phyloP scores from a whole-genome alignment of 2,797 vertebrate genomes.

The Potorous gilbertii region DNA sequence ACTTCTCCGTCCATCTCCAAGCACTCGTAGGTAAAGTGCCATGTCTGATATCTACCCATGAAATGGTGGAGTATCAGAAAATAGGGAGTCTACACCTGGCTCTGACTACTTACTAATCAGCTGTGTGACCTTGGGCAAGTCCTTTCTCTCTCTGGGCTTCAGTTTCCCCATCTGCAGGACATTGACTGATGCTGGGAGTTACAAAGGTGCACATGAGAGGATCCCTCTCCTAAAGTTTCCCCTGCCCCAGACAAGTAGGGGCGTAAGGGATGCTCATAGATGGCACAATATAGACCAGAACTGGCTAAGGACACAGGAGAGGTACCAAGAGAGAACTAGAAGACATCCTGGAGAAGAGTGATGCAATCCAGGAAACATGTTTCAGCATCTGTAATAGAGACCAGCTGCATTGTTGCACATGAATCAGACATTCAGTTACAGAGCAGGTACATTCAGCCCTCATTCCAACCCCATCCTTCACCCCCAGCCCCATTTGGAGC shows the following conservation, averaged over 20 bases:
- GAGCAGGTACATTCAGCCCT: neutral
- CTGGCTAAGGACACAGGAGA: neutral
- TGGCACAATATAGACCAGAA: neutral
- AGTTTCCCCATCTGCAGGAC: neutral
- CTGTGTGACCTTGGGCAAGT: no score
- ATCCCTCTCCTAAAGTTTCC: neutral
- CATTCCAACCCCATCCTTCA: rapidly evolving
- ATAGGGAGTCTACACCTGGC: neutral
- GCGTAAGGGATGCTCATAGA: neutral
- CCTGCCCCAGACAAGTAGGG: neutral
- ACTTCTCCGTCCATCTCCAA: neutral
- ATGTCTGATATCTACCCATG: neutral
- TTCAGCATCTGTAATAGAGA: no score
- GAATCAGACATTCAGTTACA: no score
- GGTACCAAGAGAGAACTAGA: neutral
- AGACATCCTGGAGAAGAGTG: no score
- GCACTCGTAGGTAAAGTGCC: neutral
- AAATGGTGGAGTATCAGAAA: neutral
- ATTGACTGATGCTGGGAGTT: neutral
- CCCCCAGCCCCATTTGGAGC: neutral
- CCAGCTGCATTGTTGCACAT: no score
- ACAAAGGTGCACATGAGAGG: neutral
- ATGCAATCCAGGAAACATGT: neutral
- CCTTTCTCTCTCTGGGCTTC: neutral
- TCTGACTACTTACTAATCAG: neutral